These are phyloP conservation scores for Bombus picipes DNA, from an alignment of 1,140 invertebrate genomes.

Conservation along the genomic window DNA sequence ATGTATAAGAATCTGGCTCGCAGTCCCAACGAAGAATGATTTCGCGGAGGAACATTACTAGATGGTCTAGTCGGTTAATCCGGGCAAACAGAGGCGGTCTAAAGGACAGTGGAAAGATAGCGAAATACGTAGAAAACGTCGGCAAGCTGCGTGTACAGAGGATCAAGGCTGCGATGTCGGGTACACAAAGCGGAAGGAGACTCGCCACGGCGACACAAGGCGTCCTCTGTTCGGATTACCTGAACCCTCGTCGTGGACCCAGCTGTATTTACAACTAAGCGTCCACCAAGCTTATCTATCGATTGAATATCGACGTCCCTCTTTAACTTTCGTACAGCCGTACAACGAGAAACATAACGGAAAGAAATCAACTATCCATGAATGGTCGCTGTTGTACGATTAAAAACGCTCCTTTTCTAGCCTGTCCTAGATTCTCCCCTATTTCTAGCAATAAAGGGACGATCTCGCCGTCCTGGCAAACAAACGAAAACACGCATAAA, in stretches of 20 bases:
- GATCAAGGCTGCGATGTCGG: slow-evolving; percentile 59
- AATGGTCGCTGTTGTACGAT: slow-evolving; percentile 72
- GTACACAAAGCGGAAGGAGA: slow-evolving; percentile 64
- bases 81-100: slow-evolving; percentile 70
- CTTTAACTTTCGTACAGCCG: neutral
- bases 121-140: slow-evolving; percentile 71
- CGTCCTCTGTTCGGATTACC: slow-evolving; percentile 73
- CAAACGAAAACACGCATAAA: slow-evolving; percentile 12
- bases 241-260: slow-evolving; percentile 62
- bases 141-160: slow-evolving; percentile 79
- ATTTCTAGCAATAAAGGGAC: slow-evolving; percentile 42
- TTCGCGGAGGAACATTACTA: slow-evolving; percentile 54
- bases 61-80: slow-evolving; percentile 72
- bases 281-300: slow-evolving; percentile 78
- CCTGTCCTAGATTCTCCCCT: slow-evolving; percentile 5
- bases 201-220: slow-evolving; percentile 66
- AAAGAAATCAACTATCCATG: slow-evolving; percentile 54
- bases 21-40: slow-evolving; percentile 25
- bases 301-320: slow-evolving; percentile 73
- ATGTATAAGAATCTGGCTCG: neutral
- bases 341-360: slow-evolving; percentile 40
- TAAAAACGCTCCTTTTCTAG: slow-evolving; percentile 32
- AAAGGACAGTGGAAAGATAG: slow-evolving; percentile 71
- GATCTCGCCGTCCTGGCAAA: slow-evolving; percentile 28
- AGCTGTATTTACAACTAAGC: slow-evolving; percentile 79